These are phyloP conservation scores for Rhopalosiphum maidis DNA, from an alignment of 1,140 invertebrate species.

Conservation along the genomic window DNA sequence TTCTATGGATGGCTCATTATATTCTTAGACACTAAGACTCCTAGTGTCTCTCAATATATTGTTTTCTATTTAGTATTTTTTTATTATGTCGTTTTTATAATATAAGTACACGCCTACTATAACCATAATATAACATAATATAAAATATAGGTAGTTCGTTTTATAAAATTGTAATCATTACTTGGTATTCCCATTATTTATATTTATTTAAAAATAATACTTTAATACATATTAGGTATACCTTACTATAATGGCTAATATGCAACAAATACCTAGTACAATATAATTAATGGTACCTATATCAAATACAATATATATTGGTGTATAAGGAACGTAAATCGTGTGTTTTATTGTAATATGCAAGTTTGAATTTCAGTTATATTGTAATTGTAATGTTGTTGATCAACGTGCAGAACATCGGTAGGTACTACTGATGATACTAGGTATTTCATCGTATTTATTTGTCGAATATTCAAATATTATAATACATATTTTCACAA, in stretches of 20 bases:
- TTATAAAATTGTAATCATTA: neutral
- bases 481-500: neutral
- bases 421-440: too few relatives aligned
- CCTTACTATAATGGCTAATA: neutral
- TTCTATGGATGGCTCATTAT: neutral
- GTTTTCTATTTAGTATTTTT: neutral
- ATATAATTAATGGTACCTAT: too few relatives aligned
- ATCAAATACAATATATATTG: too few relatives aligned
- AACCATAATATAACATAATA: neutral
- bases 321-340: too few relatives aligned
- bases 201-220: neutral
- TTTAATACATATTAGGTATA: neutral
- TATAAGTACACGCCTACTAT: neutral
- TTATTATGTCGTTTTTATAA: neutral
- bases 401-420: neutral
- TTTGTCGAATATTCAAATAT: neutral
- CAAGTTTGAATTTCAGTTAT: too few relatives aligned
- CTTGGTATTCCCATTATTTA: neutral
- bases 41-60: neutral
- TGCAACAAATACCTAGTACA: too few relatives aligned
- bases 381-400: too few relatives aligned
- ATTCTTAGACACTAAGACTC: neutral
- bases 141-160: neutral
- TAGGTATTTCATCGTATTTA: too few relatives aligned
- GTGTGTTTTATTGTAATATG: too few relatives aligned